phyloP scores from a whole-genome alignment of 2,113 vertebrate species.

The Silurus asotus region DNA sequence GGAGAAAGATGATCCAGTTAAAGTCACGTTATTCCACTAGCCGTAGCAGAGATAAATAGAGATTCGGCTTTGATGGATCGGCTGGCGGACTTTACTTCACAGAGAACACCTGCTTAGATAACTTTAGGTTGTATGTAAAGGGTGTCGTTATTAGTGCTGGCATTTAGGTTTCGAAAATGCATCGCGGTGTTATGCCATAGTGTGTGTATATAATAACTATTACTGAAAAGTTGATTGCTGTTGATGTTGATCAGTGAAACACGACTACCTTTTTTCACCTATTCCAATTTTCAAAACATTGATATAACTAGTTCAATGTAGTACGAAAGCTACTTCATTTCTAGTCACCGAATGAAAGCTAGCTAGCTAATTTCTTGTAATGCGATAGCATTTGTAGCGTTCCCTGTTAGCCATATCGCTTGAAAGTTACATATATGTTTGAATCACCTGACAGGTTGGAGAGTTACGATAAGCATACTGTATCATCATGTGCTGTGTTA shows the following conservation, averaged over 20 bases:
- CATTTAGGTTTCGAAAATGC: background rate
- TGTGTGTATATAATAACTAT: too few species aligned
- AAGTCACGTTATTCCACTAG: constrained; percentile 55
- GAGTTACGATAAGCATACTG: background rate
- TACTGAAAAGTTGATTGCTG: background rate
- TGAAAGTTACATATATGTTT: background rate
- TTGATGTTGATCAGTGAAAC: background rate
- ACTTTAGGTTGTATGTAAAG: background rate
- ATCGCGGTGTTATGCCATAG: background rate
- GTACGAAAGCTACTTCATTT: background rate
- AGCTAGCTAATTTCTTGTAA: background rate
- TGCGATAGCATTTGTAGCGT: background rate
- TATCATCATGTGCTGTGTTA: background rate
- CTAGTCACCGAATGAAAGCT: too few species aligned
- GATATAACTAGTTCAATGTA: background rate
- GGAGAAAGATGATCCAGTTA: constrained; percentile 59
- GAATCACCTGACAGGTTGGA: background rate
- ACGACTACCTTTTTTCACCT: background rate
- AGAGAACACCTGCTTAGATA: background rate
- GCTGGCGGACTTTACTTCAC: constrained; percentile 16
- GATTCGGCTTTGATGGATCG: constrained; percentile 38
- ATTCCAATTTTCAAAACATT: background rate
- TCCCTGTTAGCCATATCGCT: background rate
- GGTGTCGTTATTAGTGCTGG: background rate
- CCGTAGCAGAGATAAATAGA: constrained; percentile 44